phyloP scores from a whole-genome alignment of 2,113 vertebrate genomes.

The Piprites chloris region DNA sequence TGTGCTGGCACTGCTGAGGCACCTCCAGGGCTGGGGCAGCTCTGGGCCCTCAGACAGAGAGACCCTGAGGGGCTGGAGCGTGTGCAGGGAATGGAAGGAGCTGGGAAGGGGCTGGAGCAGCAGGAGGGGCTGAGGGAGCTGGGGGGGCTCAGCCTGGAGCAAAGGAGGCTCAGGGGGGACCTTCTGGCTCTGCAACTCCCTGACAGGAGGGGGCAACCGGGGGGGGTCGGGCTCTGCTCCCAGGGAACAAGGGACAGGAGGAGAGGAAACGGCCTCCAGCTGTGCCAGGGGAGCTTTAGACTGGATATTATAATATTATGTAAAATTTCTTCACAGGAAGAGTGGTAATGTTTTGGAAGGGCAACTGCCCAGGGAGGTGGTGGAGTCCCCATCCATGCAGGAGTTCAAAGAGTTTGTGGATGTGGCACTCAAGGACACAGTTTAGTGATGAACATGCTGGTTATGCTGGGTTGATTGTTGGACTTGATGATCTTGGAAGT shows the following conservation, averaged over 20 bases:
- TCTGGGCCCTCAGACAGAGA: background rate
- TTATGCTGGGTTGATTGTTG: background rate
- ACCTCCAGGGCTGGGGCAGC: background rate
- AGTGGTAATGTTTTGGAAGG: fast-evolving
- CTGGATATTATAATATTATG: no score
- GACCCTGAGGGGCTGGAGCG: background rate
- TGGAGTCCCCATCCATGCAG: background rate
- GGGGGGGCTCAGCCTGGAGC: background rate
- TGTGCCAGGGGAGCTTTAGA: background rate
- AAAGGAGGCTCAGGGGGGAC: background rate
- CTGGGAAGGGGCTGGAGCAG: background rate
- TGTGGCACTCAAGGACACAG: background rate
- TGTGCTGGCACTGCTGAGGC: background rate
- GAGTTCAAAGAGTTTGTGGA: background rate
- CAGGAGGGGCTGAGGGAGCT: background rate
- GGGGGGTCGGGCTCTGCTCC: background rate
- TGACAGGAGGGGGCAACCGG: background rate
- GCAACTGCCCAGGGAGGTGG: background rate
- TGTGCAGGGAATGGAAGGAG: background rate
- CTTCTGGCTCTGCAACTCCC: background rate
- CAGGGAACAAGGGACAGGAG: background rate
- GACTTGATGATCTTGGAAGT: background rate
- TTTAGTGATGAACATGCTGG: background rate
- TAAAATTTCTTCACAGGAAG: background rate
- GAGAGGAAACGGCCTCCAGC: background rate